These are phyloP conservation scores for Sylvia borin DNA, from an alignment of 2,797 vertebrate species.

Conservation along the genomic window DNA sequence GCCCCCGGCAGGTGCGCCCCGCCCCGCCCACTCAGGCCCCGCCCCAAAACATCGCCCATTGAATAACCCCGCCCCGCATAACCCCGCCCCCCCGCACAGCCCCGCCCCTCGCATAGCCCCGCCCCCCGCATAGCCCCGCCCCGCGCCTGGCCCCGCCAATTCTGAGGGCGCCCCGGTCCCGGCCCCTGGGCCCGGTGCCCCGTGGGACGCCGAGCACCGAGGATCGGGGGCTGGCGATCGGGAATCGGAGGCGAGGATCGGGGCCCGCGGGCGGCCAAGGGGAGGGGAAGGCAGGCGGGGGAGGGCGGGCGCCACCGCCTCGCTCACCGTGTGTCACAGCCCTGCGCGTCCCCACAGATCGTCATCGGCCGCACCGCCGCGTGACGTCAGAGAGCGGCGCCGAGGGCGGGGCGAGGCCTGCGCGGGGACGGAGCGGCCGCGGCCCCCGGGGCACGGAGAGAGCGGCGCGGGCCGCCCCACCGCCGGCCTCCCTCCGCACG, in stretches of 20 bases:
- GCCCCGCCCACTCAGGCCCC: not conserved
- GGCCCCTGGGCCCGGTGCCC: not conserved
- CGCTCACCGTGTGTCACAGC: not conserved
- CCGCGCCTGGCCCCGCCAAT: not conserved
- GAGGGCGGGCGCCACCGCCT: not conserved
- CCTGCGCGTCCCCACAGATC: fast-evolving
- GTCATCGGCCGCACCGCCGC: not conserved
- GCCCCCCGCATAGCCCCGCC: not conserved
- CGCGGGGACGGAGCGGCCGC: not conserved
- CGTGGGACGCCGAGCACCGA: not conserved
- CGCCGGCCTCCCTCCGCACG: not conserved
- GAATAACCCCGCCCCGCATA: too few relatives aligned
- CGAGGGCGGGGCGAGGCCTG: not conserved
- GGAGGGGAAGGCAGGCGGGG: not conserved
- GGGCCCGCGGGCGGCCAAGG: fast-evolving
- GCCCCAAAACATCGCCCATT: not conserved
- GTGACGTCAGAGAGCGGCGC: not conserved
- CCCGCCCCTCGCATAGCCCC: not conserved
- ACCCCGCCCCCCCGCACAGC: not conserved
- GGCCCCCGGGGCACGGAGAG: too few relatives aligned
- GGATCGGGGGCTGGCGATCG: not conserved
- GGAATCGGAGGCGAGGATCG: too few relatives aligned
- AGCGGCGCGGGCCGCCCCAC: not conserved
- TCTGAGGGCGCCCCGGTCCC: not conserved
- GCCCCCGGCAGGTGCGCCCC: not conserved